Percentiles rank a stretch among this genome's conserved stretches.
phyloP scores from a whole-genome alignment of 2,888 invertebrate genomes.

The Cataglyphis albicans region DNA sequence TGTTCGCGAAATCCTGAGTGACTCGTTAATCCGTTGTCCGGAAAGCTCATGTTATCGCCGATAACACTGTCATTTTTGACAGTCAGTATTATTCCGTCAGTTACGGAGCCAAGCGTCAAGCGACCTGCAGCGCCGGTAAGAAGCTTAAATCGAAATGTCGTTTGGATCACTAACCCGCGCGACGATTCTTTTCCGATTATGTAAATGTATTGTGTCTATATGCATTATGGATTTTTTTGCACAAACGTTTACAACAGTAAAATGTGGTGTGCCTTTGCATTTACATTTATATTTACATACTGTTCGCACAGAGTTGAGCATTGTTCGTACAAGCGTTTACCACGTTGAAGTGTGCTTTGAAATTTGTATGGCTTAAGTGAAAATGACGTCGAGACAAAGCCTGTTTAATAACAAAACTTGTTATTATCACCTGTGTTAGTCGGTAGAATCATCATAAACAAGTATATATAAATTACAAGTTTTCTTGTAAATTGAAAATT shows the following conservation, averaged over 20 bases:
- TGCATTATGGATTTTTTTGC: conserved; percentile 11
- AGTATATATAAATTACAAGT: background rate
- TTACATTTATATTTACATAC: conserved; percentile 41
- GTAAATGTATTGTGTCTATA: background rate
- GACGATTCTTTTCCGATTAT: conserved; percentile 9
- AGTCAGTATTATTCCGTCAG: conserved; percentile 52
- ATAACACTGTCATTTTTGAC: conserved; percentile 61
- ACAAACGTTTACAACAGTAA: conserved; percentile 32
- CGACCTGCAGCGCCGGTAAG: conserved; percentile 34
- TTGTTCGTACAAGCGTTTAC: conserved; percentile 41
- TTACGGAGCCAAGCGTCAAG: conserved; percentile 43
- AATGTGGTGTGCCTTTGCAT: background rate
- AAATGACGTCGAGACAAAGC: conserved; percentile 26
- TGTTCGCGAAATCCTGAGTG: conserved; percentile 64
- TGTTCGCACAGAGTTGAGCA: conserved; percentile 30
- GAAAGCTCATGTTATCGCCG: conserved; percentile 60
- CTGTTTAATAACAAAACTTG: conserved; percentile 25
- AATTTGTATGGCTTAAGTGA: conserved; percentile 42
- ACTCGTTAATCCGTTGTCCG: conserved; percentile 68
- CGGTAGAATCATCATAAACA: conserved; percentile 3
- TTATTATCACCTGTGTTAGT: conserved; percentile 17
- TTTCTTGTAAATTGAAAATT: conserved; percentile 6
- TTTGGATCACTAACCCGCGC: background rate
- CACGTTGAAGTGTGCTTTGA: conserved; percentile 41
- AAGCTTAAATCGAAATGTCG: conserved; percentile 50